Evolutionary conservation across 2,888 invertebrate genomes (phyloP), one percentile per base, ranked within the genome.

Genomic region (Tetrapedia diversipes): DNA sequence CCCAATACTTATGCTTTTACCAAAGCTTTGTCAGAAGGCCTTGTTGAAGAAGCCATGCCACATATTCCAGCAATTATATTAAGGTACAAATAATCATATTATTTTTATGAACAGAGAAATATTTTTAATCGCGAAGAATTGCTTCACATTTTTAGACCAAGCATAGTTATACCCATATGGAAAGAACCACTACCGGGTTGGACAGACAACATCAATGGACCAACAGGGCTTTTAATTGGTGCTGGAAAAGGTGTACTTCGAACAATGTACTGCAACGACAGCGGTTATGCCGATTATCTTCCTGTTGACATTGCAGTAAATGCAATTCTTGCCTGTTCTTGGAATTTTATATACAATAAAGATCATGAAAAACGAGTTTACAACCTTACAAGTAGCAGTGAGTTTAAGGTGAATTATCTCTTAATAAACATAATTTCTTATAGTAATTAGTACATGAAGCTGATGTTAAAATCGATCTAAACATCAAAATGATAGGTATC

Each of bases 1-100:
- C 98, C 98, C 0, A 98, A 98, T 91, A 97, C 98, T 0, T 98
- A 98, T 90, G 97, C 98, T 0, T 98, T 96, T 90, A 98, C 98
- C 0, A 99, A 99, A 92, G 96, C 98, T 0, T 92, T 99, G 16
- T 96, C 97, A 0, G 98, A 99, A 92, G 94, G 95, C 16, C 89
- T 98, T 71, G 95, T 97, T 0, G 95, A 95, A 0, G 96, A 97
- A 87, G 95, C 96, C 57, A 96, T 96, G 92, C 92, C 93, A 1
- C 93, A 95, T 32, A 92, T 99, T 8, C 98, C 98, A 0, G 93
- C 95, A 0, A 93, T 96, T 66, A 95, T 99, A 67, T 92, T 98
- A 29, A 93, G 98, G 82, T 98, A 98, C 1, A 39, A 51, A 29
- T 8, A 4, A 10, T 16, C 3, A 7, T 10, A 39, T 22, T 2